Conservation (phyloP, 2,888 invertebrate species). For the Drosophila atroscutellata region DNA sequence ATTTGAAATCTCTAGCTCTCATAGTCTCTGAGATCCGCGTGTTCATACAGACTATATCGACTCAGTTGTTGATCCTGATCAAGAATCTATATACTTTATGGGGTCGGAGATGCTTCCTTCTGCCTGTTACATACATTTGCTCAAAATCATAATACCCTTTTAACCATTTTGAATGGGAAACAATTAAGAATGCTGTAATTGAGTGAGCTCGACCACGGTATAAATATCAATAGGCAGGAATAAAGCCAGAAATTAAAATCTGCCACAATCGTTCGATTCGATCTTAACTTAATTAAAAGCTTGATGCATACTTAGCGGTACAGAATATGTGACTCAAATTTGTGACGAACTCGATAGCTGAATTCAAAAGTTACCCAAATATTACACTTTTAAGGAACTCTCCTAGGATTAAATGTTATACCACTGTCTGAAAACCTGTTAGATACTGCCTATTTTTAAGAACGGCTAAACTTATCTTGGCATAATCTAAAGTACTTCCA, state of each 20-base stretch:
- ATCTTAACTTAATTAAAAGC: neutral
- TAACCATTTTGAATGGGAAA: neutral
- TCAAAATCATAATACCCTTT: too few species aligned
- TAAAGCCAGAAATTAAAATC: neutral
- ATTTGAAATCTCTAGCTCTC: too few species aligned
- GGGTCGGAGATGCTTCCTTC: too few species aligned
- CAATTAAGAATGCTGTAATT: neutral
- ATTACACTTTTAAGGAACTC: neutral
- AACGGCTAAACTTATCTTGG: neutral
- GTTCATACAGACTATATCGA: too few species aligned
- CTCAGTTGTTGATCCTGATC: too few species aligned
- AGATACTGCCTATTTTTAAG: neutral
- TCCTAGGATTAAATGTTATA: neutral
- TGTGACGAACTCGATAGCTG: neutral
- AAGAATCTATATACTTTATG: too few species aligned
- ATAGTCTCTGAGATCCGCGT: too few species aligned
- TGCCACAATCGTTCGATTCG: neutral
- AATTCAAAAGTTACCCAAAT: neutral
- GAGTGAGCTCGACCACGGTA: neutral
- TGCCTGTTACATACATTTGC: too few species aligned
- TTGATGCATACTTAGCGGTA: too few species aligned
- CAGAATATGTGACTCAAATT: neutral
- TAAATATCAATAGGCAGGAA: neutral
- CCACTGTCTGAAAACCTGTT: neutral
- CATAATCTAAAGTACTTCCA: neutral